Evolutionary conservation across 2,113 vertebrate species (phyloP).

Genomic region (Nibea coibor): DNA sequence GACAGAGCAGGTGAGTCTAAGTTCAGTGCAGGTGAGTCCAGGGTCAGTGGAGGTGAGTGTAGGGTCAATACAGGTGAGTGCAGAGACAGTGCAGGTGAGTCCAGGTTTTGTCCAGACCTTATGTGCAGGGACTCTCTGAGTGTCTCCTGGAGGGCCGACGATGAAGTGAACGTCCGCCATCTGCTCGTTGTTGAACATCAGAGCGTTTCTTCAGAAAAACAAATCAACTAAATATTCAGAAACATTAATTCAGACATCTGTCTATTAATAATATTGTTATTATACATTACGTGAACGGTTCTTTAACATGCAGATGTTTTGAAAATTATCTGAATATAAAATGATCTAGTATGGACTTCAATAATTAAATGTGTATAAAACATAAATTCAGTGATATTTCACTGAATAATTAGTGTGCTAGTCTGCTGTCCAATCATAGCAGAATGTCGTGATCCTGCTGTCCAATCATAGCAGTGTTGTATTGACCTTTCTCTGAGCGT

Average conservation of each 20-base stretch:
- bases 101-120: conserved; percentile 83
- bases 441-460: not conserved
- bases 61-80: not conserved
- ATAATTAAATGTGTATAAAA: no score
- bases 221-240: not conserved
- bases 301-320: no score
- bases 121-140: conserved; percentile 92
- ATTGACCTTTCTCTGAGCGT: conserved; percentile 92
- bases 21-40: not conserved
- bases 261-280: no score
- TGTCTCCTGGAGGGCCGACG: conserved; percentile 90
- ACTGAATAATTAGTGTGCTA: not conserved
- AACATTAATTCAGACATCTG: no score
- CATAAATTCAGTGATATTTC: not conserved
- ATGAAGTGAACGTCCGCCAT: conserved; percentile 97
- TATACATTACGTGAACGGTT: no score
- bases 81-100: not conserved
- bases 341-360: no score
- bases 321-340: no score
- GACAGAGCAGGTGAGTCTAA: not conserved
- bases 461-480: not conserved
- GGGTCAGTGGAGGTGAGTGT: not conserved
- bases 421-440: not conserved
- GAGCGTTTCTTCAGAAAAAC: conserved; percentile 87
- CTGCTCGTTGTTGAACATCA: conserved; percentile 98